A percentile compares a stretch with the other conserved stretches of the same genome.
Conservation (phyloP, 2,888 invertebrate species). For the Diploptera punctata region DNA sequence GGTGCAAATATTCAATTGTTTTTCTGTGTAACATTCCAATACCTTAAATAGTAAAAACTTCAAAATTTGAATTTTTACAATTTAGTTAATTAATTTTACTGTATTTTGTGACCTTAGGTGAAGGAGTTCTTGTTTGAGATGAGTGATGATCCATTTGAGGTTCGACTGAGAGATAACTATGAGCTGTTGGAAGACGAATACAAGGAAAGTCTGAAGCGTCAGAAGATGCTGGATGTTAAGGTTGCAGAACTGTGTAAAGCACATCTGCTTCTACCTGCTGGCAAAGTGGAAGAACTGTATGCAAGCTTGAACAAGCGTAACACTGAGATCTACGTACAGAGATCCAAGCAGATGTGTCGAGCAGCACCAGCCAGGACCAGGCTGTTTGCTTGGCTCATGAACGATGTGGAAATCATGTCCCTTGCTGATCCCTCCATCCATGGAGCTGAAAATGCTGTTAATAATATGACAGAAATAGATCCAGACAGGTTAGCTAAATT, state of each 20-base stretch:
- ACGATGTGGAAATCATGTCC: slow-evolving; percentile 73
- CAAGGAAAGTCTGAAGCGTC: slow-evolving; percentile 88
- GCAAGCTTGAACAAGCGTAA: slow-evolving; percentile 87
- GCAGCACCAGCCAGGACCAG: slow-evolving; percentile 69
- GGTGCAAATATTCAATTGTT: no score
- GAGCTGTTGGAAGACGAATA: slow-evolving; percentile 95
- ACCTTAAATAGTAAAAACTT: no score
- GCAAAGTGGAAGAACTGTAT: slow-evolving; percentile 89
- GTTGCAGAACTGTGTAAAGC: slow-evolving; percentile 79
- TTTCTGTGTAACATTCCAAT: no score
- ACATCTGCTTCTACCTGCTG: slow-evolving; percentile 82
- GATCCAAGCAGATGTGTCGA: slow-evolving; percentile 77
- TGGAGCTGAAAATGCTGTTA: slow-evolving; percentile 77
- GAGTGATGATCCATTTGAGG: slow-evolving; percentile 98
- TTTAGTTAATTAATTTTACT: no score
- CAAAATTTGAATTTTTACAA: no score
- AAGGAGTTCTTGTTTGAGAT: slow-evolving; percentile 90
- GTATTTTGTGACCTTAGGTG: no score
- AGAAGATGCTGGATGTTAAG: slow-evolving; percentile 88
- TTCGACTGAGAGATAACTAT: slow-evolving; percentile 93
- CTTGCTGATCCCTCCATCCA: slow-evolving; percentile 89
- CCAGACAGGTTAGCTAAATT: slow-evolving; percentile 65
- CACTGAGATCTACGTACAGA: slow-evolving; percentile 94
- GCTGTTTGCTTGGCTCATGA: slow-evolving; percentile 87
- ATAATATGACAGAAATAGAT: slow-evolving; percentile 82